A percentile compares a stretch with the other conserved stretches of the same genome.
Conservation (phyloP, 1,140 invertebrate genomes). For the Sminthurides bifidus region DNA sequence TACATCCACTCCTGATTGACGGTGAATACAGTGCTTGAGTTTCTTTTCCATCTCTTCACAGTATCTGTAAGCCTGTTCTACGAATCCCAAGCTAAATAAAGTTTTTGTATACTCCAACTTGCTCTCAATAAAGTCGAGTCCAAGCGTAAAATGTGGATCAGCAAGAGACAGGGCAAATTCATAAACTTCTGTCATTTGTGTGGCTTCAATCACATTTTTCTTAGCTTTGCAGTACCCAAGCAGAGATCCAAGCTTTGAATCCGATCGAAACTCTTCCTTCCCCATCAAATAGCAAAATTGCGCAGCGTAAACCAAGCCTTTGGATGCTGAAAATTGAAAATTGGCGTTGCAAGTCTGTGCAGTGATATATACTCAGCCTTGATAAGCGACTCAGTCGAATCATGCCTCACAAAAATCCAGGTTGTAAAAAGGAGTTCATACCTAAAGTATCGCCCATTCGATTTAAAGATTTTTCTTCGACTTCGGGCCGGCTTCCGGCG, state of each 20-base stretch:
- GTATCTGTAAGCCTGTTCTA: constrained; percentile 66
- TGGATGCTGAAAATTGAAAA: constrained; percentile 29
- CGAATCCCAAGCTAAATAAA: constrained; percentile 62
- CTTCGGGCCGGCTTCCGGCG: constrained; percentile 59
- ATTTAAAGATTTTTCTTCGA: constrained; percentile 70
- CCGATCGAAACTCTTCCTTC: constrained; percentile 58
- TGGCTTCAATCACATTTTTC: constrained; percentile 47
- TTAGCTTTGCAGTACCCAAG: constrained; percentile 56
- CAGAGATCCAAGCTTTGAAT: constrained; percentile 46
- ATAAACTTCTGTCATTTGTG: constrained; percentile 88
- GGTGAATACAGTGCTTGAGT: background rate
- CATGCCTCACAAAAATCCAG: no score
- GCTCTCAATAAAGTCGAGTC: constrained; percentile 32
- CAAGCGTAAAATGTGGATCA: constrained; percentile 42
- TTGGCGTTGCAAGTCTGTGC: constrained; percentile 4
- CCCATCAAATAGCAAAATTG: constrained; percentile 90
- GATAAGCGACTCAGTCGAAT: no score
- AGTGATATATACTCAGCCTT: no score
- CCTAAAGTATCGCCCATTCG: constrained; percentile 54
- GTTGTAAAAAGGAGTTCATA: constrained; percentile 36
- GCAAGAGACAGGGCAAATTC: constrained; percentile 78
- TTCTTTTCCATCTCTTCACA: constrained; percentile 58
- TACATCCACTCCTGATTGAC: background rate
- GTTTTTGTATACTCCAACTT: constrained; percentile 52
- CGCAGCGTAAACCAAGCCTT: constrained; percentile 66